Base-by-base conservation (phyloP, 2,888 invertebrate genomes). In the Cacoxenus indagator region DNA sequence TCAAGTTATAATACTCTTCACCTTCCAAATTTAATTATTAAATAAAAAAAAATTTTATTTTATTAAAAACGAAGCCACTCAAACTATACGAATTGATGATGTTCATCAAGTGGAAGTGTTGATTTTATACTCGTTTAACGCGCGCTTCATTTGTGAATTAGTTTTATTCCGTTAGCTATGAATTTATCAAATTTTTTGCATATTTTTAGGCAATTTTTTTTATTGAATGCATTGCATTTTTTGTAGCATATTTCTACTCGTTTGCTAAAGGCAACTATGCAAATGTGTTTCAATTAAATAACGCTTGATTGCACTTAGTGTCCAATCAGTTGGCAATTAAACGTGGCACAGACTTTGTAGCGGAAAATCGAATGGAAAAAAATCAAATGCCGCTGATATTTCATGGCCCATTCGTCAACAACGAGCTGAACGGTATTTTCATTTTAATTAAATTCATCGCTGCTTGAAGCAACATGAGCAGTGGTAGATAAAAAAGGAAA, bases 21-120 rank as follows among this genome's bases (percentile, higher is more conserved):
- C n/a, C n/a, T 5, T 43, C 11, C 11, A 43, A 43, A 2, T 4
- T n/a, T 43, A 5, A n/a, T 43, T 43, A 43, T 43, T 37, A 37
- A 43, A 43, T n/a, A 2, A 43, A 43, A 43, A 43, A 1, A 43
- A 43, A 43, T 43, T 43, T 43, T 43, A 43, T 14, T 43, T 43
- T 43, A 43, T 43, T 43, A n/a, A n/a, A n/a, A n/a, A n/a, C n/a
- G n/a, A n/a, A 8, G 8, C 37, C 8, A 37, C 14, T 37, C 9
- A 37, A 37, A 37, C 9, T 26, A 17, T 26, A 64, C 45, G 8
- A 65, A 26, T 17, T 51, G 51, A 75, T 74, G 67, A 69, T 57
- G 68, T 74, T 78, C 82, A 81, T 78, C 81, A 80, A 81, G 83
- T 76, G 78, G 70, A 74, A 78, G 72, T 74, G 70, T 76, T 78